Percentiles rank a stretch among this genome's conserved stretches.
These are phyloP conservation scores for Champsocephalus gunnari DNA, from an alignment of 2,797 vertebrate genomes.

Conservation along the genomic window DNA sequence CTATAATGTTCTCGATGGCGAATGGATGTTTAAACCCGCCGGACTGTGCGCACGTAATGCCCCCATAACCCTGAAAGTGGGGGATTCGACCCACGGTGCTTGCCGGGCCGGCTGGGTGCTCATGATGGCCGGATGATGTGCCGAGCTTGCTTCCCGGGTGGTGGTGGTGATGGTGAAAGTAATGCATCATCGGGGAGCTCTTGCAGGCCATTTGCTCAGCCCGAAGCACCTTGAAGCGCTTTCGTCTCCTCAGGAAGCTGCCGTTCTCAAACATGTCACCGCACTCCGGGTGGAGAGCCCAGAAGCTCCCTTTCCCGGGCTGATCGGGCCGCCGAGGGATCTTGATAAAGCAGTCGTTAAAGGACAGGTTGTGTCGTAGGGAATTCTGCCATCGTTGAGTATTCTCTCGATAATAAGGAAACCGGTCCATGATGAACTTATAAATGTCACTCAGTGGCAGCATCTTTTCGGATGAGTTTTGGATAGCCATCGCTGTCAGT, in stretches of 20 bases:
- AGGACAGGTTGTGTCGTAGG: constrained; percentile 94
- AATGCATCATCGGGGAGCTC: constrained; percentile 91
- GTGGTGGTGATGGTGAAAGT: constrained; percentile 89
- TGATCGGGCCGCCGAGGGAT: constrained; percentile 94
- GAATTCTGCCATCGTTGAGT: constrained; percentile 96
- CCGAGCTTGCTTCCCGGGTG: constrained; percentile 82
- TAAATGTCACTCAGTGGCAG: constrained; percentile 95
- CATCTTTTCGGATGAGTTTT: constrained; percentile 94
- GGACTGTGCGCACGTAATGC: constrained; percentile 85
- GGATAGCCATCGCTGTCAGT: constrained; percentile 95
- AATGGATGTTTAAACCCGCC: constrained; percentile 96
- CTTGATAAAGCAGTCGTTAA: constrained; percentile 97
- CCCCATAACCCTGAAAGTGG: constrained; percentile 90
- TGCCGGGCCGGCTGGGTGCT: constrained; percentile 83
- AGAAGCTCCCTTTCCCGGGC: constrained; percentile 95
- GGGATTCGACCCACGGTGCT: constrained; percentile 88
- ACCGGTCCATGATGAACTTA: constrained; percentile 97
- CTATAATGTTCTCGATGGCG: constrained; percentile 97
- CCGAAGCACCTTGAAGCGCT: constrained; percentile 92
- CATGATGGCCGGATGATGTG: constrained; percentile 79
- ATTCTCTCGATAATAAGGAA: constrained; percentile 95
- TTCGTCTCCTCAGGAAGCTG: constrained; percentile 92
- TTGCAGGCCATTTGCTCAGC: constrained; percentile 86
- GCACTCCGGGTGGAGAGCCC: constrained; percentile 95
- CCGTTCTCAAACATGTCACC: constrained; percentile 98